These are phyloP conservation scores for Conomelus anceps DNA, from an alignment of 2,888 invertebrate genomes.

Conservation along the genomic window DNA sequence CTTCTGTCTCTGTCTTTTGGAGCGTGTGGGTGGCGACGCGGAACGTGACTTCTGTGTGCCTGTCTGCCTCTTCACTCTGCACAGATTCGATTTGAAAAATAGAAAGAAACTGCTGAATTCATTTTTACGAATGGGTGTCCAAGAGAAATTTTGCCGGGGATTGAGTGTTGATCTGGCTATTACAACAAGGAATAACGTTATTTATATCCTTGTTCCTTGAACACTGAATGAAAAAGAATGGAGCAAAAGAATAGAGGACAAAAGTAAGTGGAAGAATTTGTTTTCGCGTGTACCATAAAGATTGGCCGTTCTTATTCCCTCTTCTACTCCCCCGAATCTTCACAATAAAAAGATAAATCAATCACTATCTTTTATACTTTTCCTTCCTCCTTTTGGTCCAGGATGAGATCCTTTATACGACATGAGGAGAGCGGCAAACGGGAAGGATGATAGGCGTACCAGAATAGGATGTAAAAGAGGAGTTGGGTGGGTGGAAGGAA, in stretches of 20 bases:
- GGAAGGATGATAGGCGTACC: background rate
- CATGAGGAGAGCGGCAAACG: background rate
- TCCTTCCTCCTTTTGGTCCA: background rate
- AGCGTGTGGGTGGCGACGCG: background rate
- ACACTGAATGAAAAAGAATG: background rate
- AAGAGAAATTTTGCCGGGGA: background rate
- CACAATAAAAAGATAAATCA: background rate
- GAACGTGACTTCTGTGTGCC: background rate
- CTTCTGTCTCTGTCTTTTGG: background rate
- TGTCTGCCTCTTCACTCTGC: background rate
- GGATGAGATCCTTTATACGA: background rate
- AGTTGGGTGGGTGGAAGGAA: too few relatives aligned
- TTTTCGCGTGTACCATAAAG: background rate
- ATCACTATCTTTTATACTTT: background rate
- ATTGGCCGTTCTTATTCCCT: background rate
- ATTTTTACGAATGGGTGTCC: background rate
- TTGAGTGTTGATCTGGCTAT: background rate
- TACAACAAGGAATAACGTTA: background rate
- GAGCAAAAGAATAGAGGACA: background rate
- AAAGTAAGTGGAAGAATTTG: background rate
- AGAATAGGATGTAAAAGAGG: background rate
- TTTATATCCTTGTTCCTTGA: background rate
- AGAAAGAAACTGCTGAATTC: background rate
- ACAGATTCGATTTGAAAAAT: background rate
- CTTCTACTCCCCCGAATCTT: background rate